Evolutionary conservation across 2,888 invertebrate genomes (phyloP).

Genomic region (Cantharis rustica): DNA sequence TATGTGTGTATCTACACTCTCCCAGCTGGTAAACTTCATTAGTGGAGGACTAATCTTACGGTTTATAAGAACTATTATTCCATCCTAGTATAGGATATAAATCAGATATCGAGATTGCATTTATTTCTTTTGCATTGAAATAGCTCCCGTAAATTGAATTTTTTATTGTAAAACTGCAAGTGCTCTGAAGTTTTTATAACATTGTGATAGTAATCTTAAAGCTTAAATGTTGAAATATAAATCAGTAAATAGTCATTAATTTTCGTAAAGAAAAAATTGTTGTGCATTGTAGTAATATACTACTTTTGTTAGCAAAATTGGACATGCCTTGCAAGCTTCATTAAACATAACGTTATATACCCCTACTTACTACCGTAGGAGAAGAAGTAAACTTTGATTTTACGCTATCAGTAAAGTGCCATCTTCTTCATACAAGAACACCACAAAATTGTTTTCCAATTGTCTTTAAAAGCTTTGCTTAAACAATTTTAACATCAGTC

Average conservation of each 20-base stretch:
- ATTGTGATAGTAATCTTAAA: background rate
- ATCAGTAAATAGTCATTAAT: background rate
- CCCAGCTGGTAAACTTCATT: background rate
- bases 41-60: background rate
- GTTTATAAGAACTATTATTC: background rate
- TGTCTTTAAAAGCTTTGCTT: constrained; percentile 50
- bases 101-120: background rate
- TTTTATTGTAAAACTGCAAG: background rate
- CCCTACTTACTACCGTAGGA: constrained; percentile 38
- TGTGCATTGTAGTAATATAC: background rate
- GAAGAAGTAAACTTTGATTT: constrained; percentile 44
- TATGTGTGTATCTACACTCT: background rate
- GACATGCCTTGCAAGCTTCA: constrained; percentile 2
- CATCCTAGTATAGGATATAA: background rate
- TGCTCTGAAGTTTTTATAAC: background rate
- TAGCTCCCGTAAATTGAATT: background rate
- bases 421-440: constrained; percentile 31
- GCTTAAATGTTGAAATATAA: background rate
- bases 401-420: constrained; percentile 28
- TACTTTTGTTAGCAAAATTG: background rate
- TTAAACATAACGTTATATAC: constrained; percentile 45
- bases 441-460: constrained; percentile 47
- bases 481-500: constrained; percentile 48
- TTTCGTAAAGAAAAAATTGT: background rate
- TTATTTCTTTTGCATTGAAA: background rate